phyloP scores from a whole-genome alignment of 2,888 invertebrate genomes.

The Molorchus minor region DNA sequence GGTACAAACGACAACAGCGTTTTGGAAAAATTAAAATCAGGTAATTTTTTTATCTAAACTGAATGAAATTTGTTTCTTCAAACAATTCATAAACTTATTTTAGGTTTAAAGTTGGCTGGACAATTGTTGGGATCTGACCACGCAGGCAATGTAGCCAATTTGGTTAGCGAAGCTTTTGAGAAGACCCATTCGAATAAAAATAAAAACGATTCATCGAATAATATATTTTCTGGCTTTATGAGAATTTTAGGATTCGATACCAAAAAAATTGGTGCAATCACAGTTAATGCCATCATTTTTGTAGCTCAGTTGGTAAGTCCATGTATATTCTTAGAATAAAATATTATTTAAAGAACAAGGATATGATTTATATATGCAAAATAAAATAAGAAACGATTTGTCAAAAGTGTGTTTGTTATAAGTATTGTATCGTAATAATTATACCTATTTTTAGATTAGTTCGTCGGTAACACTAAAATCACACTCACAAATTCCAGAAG shows the following conservation, averaged over 20 bases:
- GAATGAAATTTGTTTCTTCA: neutral
- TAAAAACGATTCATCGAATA: conserved; percentile 50
- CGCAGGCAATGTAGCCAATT: conserved; percentile 69
- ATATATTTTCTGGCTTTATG: conserved; percentile 68
- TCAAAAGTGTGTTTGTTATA: no score
- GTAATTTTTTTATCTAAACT: conserved; percentile 9
- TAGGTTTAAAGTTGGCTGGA: conserved; percentile 65
- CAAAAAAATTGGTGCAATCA: conserved; percentile 80
- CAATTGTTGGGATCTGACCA: conserved; percentile 62
- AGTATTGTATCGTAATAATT: no score
- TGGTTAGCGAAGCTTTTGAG: conserved; percentile 68
- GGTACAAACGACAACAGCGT: conserved; percentile 30
- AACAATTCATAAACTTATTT: conserved; percentile 31
- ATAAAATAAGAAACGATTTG: no score
- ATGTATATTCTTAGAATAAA: no score
- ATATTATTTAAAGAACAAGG: no score
- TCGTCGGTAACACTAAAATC: conserved; percentile 64
- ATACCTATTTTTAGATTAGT: conserved; percentile 67
- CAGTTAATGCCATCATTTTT: conserved; percentile 83
- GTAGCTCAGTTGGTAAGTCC: conserved; percentile 84
- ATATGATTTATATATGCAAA: no score
- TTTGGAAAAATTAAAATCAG: conserved; percentile 37
- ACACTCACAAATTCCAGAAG: conserved; percentile 56
- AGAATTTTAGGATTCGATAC: conserved; percentile 79
- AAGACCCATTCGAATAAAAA: conserved; percentile 41